A percentile compares a stretch with the other conserved stretches of the same genome.
Evolutionary conservation across 1,140 invertebrate genomes (phyloP).

Genomic region (Adoxophyes honmai): DNA sequence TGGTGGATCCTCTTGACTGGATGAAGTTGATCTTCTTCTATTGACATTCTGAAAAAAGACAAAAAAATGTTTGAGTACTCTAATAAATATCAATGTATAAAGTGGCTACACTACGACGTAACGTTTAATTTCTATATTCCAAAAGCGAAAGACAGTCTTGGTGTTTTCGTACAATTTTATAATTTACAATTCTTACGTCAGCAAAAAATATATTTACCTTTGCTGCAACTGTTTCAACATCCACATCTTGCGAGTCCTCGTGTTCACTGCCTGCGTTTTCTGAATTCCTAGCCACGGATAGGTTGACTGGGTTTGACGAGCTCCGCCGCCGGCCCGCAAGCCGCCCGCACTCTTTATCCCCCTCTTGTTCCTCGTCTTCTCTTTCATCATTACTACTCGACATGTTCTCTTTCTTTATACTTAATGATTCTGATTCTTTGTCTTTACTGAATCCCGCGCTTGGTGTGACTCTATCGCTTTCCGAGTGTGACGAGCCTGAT

Average conservation of each 20-base stretch:
- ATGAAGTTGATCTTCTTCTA: slow-evolving; percentile 71
- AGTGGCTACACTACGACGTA: no score
- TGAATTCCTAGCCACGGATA: slow-evolving; percentile 70
- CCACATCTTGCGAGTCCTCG: slow-evolving; percentile 70
- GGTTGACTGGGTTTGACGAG: slow-evolving; percentile 85
- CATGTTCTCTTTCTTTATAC: slow-evolving; percentile 75
- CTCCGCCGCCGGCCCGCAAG: slow-evolving; percentile 76
- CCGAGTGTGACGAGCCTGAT: slow-evolving; percentile 69
- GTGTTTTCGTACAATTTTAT: no score
- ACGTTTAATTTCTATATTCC: no score
- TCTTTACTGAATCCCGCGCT: slow-evolving; percentile 70
- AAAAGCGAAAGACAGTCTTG: no score
- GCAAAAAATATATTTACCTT: slow-evolving; percentile 49
- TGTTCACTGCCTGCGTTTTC: slow-evolving; percentile 68
- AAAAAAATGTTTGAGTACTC: not conserved
- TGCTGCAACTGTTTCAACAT: slow-evolving; percentile 71
- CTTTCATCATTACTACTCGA: slow-evolving; percentile 76
- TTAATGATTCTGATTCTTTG: slow-evolving; percentile 58
- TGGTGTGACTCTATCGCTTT: slow-evolving; percentile 69
- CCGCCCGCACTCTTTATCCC: slow-evolving; percentile 78
- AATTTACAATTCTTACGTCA: no score
- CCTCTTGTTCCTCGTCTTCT: slow-evolving; percentile 76
- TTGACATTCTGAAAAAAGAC: slow-evolving; percentile 55
- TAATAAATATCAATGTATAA: no score
- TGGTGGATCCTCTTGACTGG: slow-evolving; percentile 71